phyloP scores from a whole-genome alignment of 2,888 invertebrate genomes.

The Sinelater perroti region DNA sequence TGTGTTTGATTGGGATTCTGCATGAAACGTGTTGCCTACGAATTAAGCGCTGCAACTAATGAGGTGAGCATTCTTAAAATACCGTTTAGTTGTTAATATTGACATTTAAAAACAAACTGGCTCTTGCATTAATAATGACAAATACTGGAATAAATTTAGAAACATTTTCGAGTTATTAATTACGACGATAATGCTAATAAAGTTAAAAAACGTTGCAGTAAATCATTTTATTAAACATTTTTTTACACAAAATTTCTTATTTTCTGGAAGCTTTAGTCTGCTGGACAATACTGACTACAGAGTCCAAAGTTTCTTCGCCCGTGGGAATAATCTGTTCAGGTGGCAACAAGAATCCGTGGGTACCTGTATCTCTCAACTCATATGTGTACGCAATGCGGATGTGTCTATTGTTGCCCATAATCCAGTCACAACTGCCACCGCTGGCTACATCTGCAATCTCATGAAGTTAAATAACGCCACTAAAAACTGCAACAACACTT shows the following conservation, averaged over 20 bases:
- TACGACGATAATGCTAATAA: too few relatives aligned
- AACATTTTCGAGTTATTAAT: too few relatives aligned
- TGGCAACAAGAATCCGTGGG: slow-evolving; percentile 74
- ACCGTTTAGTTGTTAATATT: too few relatives aligned
- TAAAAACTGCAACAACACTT: slow-evolving; percentile 45
- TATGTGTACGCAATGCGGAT: slow-evolving; percentile 71
- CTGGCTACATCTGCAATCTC: slow-evolving; percentile 65
- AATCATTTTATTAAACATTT: slow-evolving; percentile 1
- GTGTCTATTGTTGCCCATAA: slow-evolving; percentile 65
- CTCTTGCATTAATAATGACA: too few relatives aligned
- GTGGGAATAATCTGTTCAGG: slow-evolving; percentile 71
- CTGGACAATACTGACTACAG: slow-evolving; percentile 59
- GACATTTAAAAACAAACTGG: too few relatives aligned
- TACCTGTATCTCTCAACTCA: slow-evolving; percentile 70
- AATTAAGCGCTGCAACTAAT: too few relatives aligned
- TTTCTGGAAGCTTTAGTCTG: neutral
- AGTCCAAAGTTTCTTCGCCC: slow-evolving; percentile 71
- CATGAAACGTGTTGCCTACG: too few relatives aligned
- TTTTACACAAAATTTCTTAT: too few relatives aligned
- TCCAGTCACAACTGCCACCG: slow-evolving; percentile 77
- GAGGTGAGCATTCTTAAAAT: too few relatives aligned
- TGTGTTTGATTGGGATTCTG: too few relatives aligned
- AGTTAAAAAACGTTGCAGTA: too few relatives aligned
- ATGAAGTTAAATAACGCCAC: neutral
- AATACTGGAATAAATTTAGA: too few relatives aligned